Base-by-base conservation (phyloP, 35 echinoderm and acorn worm species). In the Apostichopus parvimensis region DNA sequence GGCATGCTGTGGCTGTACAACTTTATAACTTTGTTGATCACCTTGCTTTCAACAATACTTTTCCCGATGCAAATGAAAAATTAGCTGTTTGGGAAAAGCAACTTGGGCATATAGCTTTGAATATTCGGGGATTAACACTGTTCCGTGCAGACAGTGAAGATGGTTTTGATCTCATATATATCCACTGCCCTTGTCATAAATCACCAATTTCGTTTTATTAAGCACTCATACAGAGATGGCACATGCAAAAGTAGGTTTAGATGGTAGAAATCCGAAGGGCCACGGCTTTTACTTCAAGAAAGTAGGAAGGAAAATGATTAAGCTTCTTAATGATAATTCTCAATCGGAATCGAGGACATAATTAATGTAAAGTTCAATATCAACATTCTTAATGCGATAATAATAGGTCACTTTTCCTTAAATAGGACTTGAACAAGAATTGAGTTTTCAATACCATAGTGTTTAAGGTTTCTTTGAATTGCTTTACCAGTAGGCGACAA, bases 151-250 rank as follows among this genome's bases (percentile, higher is more conserved):
- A 22, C 12, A 54, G 34, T 12, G 20, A 4, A 86, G 53, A 54
- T 54, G 12, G 13, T 54, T 86, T 86, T 86, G 7, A 86, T 21
- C 56, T 56, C 11, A 86, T 86, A 26, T 86, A 4, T 56, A 86
- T 86, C 8, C 22, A 86, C 22, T 21, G 82, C 12, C 8, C 34
- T 12, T 53, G 1, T 34, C 28, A 86, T 21, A 86, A 86, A 60
- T 28, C 45, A 10, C 6, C 28, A 34, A 53, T 86, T 18, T 72
- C 87, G 5, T 57, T 77, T 21, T 89, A 89, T 89, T 64, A 89
- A 17, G 73, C 87, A 73, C 64, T 89, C 0, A 24, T 89, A 5
- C 87, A 89, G 87, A 89, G 70, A 89, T 89, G 87, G 70, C 70
- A 14, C 61, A 89, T 71, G 87, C 87, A 71, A 89, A 89, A 89